Conservation (phyloP, 92 coral and sea anemone genomes). For the Hydrozoanthus gracilis region DNA sequence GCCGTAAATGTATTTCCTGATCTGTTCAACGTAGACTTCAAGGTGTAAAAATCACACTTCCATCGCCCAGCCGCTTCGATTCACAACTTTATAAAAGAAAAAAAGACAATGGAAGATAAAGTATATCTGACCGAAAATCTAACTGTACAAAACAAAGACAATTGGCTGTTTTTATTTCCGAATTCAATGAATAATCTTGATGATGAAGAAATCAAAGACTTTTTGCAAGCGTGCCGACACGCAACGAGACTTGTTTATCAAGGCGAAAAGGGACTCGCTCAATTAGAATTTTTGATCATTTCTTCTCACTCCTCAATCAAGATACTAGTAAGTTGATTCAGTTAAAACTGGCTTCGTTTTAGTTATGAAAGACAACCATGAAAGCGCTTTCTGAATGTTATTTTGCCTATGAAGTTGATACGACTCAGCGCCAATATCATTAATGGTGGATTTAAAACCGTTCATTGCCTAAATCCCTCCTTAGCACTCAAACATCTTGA, state of each 20-base stretch:
- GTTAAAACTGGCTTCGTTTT: background rate
- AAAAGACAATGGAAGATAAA: background rate
- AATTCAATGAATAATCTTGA: conserved; percentile 8
- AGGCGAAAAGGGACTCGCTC: no score
- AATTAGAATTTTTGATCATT: no score
- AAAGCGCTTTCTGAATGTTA: background rate
- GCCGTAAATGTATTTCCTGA: background rate
- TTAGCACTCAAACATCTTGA: background rate
- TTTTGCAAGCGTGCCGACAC: conserved; percentile 35
- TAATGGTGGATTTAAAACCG: background rate
- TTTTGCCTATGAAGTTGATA: background rate
- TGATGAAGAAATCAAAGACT: conserved; percentile 16
- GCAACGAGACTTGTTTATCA: background rate
- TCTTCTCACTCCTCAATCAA: no score
- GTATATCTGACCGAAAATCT: conserved; percentile 1
- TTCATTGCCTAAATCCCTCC: background rate
- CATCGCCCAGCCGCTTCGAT: no score
- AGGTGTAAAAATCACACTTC: background rate
- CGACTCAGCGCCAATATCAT: background rate
- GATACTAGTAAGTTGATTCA: background rate
- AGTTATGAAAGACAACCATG: background rate
- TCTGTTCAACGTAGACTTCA: background rate
- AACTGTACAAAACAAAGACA: conserved; percentile 26
- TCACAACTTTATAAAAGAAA: background rate
- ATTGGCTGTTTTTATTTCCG: conserved; percentile 1